phyloP scores from a whole-genome alignment of 2,888 invertebrate genomes.

The Pelosia muscerda region DNA sequence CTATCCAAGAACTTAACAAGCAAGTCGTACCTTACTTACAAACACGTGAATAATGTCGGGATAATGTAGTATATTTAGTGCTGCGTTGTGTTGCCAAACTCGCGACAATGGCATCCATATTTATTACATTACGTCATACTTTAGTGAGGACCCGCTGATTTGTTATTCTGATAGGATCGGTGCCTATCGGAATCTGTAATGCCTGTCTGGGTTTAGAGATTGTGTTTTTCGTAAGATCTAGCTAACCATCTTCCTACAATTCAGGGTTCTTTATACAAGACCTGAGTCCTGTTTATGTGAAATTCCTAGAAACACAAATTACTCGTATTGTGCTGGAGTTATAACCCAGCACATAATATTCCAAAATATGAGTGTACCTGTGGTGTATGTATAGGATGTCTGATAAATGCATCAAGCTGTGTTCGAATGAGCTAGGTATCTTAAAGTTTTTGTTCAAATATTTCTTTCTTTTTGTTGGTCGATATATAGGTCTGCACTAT shows the following conservation, averaged over 20 bases:
- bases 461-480: too few species aligned
- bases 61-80: slow-evolving; percentile 20
- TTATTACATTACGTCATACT: slow-evolving; percentile 12
- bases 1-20: neutral
- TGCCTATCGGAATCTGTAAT: neutral
- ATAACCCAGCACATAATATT: too few species aligned
- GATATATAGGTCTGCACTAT: too few species aligned
- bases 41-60: slow-evolving; percentile 37
- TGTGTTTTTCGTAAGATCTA: neutral
- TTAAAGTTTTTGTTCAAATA: too few species aligned
- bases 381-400: too few species aligned
- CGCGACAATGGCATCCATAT: slow-evolving; percentile 29
- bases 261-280: neutral
- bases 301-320: neutral
- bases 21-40: neutral
- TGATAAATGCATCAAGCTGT: too few species aligned
- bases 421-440: too few species aligned
- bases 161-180: neutral
- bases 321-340: too few species aligned
- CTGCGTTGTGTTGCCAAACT: slow-evolving; percentile 40
- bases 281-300: neutral
- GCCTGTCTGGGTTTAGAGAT: neutral
- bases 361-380: too few species aligned
- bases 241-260: neutral
- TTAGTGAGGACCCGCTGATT: neutral